These are phyloP conservation scores for Colaptes auratus DNA, from an alignment of 2,113 vertebrate genomes.

Conservation along the genomic window DNA sequence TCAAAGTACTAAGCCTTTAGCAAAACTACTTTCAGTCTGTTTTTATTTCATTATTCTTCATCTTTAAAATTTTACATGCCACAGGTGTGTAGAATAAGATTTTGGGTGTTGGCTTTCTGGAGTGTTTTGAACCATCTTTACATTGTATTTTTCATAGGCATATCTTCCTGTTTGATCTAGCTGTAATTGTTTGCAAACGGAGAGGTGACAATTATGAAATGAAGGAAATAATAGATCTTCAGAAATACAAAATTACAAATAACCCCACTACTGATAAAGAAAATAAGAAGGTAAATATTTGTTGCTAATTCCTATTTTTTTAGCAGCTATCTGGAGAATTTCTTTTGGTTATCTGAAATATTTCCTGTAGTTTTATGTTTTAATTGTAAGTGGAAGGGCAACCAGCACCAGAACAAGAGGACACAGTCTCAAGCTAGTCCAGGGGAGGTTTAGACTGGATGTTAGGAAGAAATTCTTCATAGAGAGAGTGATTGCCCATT, in stretches of 20 bases:
- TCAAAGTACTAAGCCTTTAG: not conserved
- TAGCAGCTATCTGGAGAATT: not conserved
- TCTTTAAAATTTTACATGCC: not conserved
- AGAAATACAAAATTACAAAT: conserved; percentile 95
- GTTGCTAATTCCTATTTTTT: not conserved
- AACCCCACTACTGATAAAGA: conserved; percentile 96
- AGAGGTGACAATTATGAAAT: conserved; percentile 97
- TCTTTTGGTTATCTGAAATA: not conserved
- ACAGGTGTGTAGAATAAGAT: not conserved
- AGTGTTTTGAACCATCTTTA: not conserved
- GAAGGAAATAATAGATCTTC: conserved; percentile 97
- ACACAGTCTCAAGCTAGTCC: too few species aligned
- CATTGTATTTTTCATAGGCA: conserved; percentile 80
- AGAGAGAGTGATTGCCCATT: too few species aligned
- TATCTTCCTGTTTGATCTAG: conserved; percentile 95
- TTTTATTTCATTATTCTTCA: not conserved
- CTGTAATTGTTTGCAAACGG: conserved; percentile 94
- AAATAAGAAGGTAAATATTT: conserved; percentile 88
- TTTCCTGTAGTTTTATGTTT: not conserved
- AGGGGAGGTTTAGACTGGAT: too few species aligned
- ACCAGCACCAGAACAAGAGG: too few species aligned
- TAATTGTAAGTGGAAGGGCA: not conserved
- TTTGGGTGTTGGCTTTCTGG: not conserved
- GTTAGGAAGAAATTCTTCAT: too few species aligned
- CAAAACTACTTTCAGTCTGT: not conserved